Evolutionary conservation across 2,797 vertebrate genomes (phyloP), one percentile per base, ranked within the genome.

Genomic region (Diceros bicornis): DNA sequence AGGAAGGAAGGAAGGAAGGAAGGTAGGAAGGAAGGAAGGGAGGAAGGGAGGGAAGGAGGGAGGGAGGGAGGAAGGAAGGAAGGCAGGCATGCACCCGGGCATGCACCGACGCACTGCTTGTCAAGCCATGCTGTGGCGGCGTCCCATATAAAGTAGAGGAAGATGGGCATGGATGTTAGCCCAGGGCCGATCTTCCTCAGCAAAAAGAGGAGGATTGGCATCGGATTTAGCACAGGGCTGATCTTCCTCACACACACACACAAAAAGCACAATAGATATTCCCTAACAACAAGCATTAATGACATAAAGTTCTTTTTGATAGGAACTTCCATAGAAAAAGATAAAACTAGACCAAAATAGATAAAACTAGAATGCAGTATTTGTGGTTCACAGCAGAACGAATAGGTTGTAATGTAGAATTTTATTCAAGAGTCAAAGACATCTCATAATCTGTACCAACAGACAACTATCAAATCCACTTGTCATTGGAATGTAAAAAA

Each of bases 361-460:
- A 82, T 66, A 52, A 88, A 77, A 57, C 37, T 44, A 52, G 20
- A 69, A 79, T 81, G n/a, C 29, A n/a, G 3, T 44, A 44, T 41
- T 55, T 34, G 0, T 78, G 34, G 14, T 74, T 95, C 75, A 91
- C 3, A 89, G 32, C 14, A 88, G 32, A 91, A 92, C 2, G 64
- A 95, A 64, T 8, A 74, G 29, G 29, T n/a, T 25, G 55, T 81
- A 85, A 87, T 32, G 4, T 6, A 97, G 62, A 79, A 91, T 87
- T 86, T 96, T 85, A 91, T 17, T 52, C 32, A 11, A 62, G 34
- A 62, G 27, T 81, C 34, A 97, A 86, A 87, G 55, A 89, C 68
- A 50, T 88, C 21, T 68, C 50, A 55, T 10, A 8, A 75, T 16
- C 12, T 41, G 21, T 66, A 68, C 44, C 27, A 61, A 9, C 34